Evolutionary conservation across 2,888 invertebrate genomes (phyloP).

Genomic region (Disparrhopalites patrizii): DNA sequence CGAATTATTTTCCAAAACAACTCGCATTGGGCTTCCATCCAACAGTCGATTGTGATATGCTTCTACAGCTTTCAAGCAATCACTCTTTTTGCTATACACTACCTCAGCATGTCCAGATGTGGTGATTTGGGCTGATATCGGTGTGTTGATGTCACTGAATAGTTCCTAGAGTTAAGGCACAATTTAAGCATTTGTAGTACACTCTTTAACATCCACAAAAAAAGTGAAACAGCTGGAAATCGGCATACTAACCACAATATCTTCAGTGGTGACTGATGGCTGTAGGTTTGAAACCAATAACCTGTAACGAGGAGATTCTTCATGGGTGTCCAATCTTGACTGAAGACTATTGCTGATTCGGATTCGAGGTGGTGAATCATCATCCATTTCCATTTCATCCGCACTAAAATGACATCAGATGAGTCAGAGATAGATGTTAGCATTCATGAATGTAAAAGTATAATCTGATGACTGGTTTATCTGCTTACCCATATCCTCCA

Average conservation of each 20-base stretch:
- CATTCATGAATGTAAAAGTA: background rate
- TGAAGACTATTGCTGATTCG: conserved; percentile 39
- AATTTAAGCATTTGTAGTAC: background rate
- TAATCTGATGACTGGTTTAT: background rate
- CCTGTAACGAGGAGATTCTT: conserved; percentile 61
- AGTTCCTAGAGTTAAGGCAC: conserved; percentile 67
- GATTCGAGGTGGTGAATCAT: conserved; percentile 36
- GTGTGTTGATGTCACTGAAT: conserved; percentile 86
- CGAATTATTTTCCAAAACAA: conserved; percentile 62
- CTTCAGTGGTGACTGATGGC: conserved; percentile 78
- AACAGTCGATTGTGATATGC: conserved; percentile 85
- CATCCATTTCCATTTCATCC: conserved; percentile 35
- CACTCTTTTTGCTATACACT: conserved; percentile 76
- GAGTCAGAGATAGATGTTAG: background rate
- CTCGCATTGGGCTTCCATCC: conserved; percentile 91
- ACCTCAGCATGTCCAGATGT: conserved; percentile 88
- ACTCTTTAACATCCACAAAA: background rate
- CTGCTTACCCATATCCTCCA: conserved; percentile 10
- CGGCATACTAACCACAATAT: conserved; percentile 67
- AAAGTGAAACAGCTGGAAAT: background rate
- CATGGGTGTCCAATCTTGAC: conserved; percentile 33
- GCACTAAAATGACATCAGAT: background rate
- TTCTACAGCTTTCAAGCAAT: conserved; percentile 85
- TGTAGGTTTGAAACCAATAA: conserved; percentile 89
- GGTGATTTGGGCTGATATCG: conserved; percentile 76